Conservation (phyloP, 2,113 vertebrate genomes). For the Etheostoma spectabile region DNA sequence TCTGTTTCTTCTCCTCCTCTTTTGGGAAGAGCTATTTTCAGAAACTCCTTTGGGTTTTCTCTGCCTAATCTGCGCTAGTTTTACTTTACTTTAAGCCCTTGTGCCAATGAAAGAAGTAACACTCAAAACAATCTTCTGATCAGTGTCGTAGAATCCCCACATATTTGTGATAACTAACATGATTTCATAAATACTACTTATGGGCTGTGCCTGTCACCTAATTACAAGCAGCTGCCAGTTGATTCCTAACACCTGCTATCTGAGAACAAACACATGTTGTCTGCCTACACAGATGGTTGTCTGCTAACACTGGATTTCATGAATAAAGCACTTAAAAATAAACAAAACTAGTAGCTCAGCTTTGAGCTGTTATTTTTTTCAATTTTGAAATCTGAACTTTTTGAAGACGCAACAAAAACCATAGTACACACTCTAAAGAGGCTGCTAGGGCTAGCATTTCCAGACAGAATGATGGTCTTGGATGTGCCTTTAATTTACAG, state of each 20-base stretch:
- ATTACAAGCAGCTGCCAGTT: slow-evolving; percentile 64
- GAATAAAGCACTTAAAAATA: slow-evolving; percentile 17
- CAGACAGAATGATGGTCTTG: background rate
- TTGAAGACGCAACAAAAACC: background rate
- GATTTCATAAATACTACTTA: slow-evolving; percentile 37
- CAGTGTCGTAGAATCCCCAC: rapidly evolving
- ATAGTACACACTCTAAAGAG: background rate
- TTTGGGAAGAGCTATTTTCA: slow-evolving; percentile 25
- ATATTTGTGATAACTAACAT: slow-evolving; percentile 17
- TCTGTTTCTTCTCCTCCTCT: background rate
- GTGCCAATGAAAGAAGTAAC: background rate
- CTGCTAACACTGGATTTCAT: slow-evolving; percentile 16
- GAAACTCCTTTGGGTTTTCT: slow-evolving; percentile 18
- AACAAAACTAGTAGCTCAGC: slow-evolving; percentile 13
- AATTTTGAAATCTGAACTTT: background rate
- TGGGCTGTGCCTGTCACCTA: slow-evolving; percentile 46
- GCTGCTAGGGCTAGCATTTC: background rate
- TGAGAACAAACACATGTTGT: slow-evolving; percentile 59
- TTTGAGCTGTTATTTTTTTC: background rate
- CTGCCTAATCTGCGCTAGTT: slow-evolving; percentile 7
- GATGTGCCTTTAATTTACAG: background rate
- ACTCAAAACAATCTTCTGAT: background rate
- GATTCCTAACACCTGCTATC: slow-evolving; percentile 62
- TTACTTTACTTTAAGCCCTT: background rate
- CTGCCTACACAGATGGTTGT: slow-evolving; percentile 65